Evolutionary conservation across 1,140 invertebrate species (phyloP).

Genomic region (Eupristina koningsbergeri): DNA sequence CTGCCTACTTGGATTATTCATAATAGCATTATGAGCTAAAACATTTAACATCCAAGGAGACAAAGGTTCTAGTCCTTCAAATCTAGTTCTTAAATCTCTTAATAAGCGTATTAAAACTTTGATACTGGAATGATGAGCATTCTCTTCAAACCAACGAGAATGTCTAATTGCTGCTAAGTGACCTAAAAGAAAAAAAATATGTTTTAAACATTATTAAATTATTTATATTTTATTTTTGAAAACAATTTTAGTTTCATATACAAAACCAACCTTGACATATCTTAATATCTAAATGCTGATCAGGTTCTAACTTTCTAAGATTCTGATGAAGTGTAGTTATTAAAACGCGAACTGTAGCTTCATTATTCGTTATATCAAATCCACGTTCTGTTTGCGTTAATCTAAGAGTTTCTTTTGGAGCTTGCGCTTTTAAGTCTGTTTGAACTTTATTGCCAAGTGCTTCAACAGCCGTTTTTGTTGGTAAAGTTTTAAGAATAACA

Average conservation of each 20-base stretch:
- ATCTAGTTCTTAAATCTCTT: conserved; percentile 90
- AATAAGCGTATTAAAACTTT: conserved; percentile 95
- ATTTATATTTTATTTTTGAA: conserved; percentile 12
- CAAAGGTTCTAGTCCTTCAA: conserved; percentile 90
- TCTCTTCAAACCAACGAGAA: conserved; percentile 98
- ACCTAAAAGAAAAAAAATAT: conserved; percentile 74
- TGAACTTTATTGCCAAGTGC: conserved; percentile 91
- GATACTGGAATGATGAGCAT: conserved; percentile 96
- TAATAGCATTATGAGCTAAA: conserved; percentile 95
- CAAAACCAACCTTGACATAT: conserved; percentile 69
- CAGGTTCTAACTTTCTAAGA: conserved; percentile 92
- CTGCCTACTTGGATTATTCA: conserved; percentile 95
- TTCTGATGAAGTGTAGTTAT: conserved; percentile 96
- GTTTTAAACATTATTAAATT: conserved; percentile 21
- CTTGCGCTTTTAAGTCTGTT: conserved; percentile 78
- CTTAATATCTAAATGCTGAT: conserved; percentile 74
- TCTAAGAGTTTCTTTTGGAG: conserved; percentile 77
- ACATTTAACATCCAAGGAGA: conserved; percentile 98
- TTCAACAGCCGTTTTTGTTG: conserved; percentile 95
- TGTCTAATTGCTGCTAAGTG: conserved; percentile 95
- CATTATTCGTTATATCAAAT: conserved; percentile 86
- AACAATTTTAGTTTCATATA: not conserved
- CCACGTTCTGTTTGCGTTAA: conserved; percentile 82
- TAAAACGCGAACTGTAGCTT: conserved; percentile 90
- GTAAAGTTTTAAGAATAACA: conserved; percentile 97